Conservation (phyloP, 2,113 vertebrate species). For the Otus sunia region DNA sequence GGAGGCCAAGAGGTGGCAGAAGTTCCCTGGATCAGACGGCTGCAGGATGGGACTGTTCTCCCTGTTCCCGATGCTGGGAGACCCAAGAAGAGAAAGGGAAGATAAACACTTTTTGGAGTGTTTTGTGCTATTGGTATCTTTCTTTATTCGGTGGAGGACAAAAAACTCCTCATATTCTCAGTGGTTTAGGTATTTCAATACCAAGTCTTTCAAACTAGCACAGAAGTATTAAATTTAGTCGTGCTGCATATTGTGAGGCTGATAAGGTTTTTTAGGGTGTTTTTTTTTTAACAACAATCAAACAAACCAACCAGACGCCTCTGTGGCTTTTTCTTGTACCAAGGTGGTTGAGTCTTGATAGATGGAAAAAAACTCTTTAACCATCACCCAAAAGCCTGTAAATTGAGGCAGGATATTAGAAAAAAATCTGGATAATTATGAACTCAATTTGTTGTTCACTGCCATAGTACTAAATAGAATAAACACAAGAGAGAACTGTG, state of each 20-base stretch:
- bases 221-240: not conserved
- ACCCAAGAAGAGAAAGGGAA: rapidly evolving
- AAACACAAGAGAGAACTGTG: not conserved
- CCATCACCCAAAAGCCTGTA: not conserved
- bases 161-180: not conserved
- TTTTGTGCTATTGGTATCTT: not conserved
- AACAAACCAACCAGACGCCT: not conserved
- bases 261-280: not conserved
- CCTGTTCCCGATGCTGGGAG: not conserved
- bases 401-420: not conserved
- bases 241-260: not conserved
- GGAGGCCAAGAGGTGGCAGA: not conserved
- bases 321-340: not conserved
- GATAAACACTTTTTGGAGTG: not conserved
- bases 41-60: not conserved
- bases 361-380: not conserved
- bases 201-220: not conserved
- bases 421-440: not conserved
- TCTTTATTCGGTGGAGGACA: not conserved
- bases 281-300: not conserved
- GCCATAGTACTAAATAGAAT: not conserved
- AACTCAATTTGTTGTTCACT: not conserved
- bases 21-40: not conserved
- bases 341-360: not conserved
- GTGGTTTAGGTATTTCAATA: not conserved